phyloP scores from a whole-genome alignment of 2,888 invertebrate genomes.

The Sisyra nigra region DNA sequence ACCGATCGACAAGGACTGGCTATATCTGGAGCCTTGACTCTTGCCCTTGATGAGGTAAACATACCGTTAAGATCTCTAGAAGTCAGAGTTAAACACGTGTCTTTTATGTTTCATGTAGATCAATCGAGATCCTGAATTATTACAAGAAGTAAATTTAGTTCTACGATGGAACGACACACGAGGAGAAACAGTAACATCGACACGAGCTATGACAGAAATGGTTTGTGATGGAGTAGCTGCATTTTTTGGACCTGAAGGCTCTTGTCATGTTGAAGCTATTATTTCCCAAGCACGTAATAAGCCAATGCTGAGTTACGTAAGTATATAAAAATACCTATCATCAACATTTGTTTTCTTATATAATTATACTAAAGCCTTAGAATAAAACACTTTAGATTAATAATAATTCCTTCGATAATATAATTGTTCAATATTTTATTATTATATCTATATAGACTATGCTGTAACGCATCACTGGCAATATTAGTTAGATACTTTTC shows the following conservation, averaged over 20 bases:
- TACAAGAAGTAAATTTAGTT: constrained; percentile 57
- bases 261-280: constrained; percentile 87
- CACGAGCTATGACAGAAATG: constrained; percentile 75
- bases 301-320: constrained; percentile 95
- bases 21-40: constrained; percentile 79
- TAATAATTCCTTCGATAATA: no score
- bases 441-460: no score
- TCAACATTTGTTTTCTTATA: neutral
- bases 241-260: constrained; percentile 91
- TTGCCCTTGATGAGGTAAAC: constrained; percentile 69
- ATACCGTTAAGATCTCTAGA: neutral
- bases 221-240: constrained; percentile 78
- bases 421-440: no score
- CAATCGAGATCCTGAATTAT: constrained; percentile 46
- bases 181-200: constrained; percentile 72
- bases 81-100: no score
- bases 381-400: no score
- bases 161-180: constrained; percentile 72
- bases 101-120: constrained; percentile 36
- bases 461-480: no score
- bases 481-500: no score
- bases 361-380: no score
- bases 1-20: constrained; percentile 71
- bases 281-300: constrained; percentile 86
- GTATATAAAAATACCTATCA: constrained; percentile 26